A percentile compares a stretch with the other conserved stretches of the same genome.
phyloP scores from a whole-genome alignment of 2,113 vertebrate genomes.

The Tapirus terrestris region DNA sequence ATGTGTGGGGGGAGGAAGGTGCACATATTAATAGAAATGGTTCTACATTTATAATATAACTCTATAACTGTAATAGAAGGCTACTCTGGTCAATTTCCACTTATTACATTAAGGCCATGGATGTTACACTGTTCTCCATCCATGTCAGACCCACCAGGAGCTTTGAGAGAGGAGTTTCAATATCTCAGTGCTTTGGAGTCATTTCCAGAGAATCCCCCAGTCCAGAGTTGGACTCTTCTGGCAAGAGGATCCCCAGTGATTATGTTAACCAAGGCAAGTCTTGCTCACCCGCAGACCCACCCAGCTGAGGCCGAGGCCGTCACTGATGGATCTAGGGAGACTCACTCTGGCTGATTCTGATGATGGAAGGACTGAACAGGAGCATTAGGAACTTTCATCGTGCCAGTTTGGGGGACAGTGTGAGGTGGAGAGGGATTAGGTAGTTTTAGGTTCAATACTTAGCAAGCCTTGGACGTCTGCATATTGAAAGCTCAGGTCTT shows the following conservation, averaged over 20 bases:
- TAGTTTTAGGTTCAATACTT: not conserved
- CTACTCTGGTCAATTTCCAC: not conserved
- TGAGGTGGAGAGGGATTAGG: not conserved
- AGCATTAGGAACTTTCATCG: not conserved
- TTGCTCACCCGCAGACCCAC: not conserved
- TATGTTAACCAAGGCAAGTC: not conserved
- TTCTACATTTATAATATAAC: not conserved
- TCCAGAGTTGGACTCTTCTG: not conserved
- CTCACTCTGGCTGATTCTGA: not conserved
- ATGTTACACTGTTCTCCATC: not conserved
- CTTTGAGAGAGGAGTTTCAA: not conserved
- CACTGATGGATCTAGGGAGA: not conserved
- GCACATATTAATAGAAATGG: not conserved
- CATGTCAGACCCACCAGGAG: not conserved
- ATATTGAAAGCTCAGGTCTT: not conserved
- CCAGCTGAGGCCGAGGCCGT: not conserved
- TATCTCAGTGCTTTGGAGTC: not conserved
- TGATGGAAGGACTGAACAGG: not conserved
- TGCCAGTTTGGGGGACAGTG: not conserved
- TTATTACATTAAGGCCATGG: not conserved
- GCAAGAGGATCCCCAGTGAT: not conserved
- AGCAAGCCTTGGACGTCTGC: not conserved
- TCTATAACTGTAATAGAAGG: not conserved
- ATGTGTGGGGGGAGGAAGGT: not conserved
- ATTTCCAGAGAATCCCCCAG: not conserved